These are phyloP conservation scores for Drosophila parthenogenetica DNA, from an alignment of 2,888 invertebrate genomes.

Conservation along the genomic window DNA sequence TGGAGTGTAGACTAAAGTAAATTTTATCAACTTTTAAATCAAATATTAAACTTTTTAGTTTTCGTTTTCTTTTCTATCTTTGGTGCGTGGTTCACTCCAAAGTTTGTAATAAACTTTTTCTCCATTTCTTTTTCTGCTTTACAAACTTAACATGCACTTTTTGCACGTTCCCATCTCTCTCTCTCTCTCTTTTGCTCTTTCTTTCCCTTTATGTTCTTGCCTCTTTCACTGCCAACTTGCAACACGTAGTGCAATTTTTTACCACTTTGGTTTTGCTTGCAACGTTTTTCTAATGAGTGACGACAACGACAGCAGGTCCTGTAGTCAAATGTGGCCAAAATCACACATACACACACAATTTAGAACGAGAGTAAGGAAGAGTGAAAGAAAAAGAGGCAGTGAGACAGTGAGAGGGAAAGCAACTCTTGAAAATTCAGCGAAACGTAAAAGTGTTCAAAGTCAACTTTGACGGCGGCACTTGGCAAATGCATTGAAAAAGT, in stretches of 20 bases:
- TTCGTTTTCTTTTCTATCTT: constrained; percentile 44
- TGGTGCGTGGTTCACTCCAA: constrained; percentile 57
- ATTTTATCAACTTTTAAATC: constrained; percentile 79
- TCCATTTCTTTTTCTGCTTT: constrained; percentile 40
- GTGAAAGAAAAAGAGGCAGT: background rate
- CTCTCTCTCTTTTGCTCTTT: background rate
- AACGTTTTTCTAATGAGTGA: constrained; percentile 79
- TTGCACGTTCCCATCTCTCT: constrained; percentile 19
- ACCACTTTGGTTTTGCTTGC: constrained; percentile 64
- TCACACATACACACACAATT: constrained; percentile 29
- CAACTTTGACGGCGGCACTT: constrained; percentile 72
- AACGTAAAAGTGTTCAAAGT: constrained; percentile 84
- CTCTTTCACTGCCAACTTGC: constrained; percentile 38
- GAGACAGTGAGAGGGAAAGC: constrained; percentile 27
- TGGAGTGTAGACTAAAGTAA: constrained; percentile 75
- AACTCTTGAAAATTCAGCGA: constrained; percentile 81
- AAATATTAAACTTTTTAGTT: constrained; percentile 78
- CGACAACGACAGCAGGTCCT: constrained; percentile 55
- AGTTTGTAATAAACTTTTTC: constrained; percentile 78
- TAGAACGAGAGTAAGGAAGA: constrained; percentile 8
- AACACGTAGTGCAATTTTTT: constrained; percentile 73
- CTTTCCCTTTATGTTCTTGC: background rate
- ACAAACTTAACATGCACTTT: constrained; percentile 69
- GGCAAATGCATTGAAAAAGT: constrained; percentile 39
- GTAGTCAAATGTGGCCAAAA: constrained; percentile 69